Percentiles rank a stretch among this genome's conserved stretches.
These are phyloP conservation scores for Euproctis similis DNA, from an alignment of 2,888 invertebrate species.

Conservation along the genomic window DNA sequence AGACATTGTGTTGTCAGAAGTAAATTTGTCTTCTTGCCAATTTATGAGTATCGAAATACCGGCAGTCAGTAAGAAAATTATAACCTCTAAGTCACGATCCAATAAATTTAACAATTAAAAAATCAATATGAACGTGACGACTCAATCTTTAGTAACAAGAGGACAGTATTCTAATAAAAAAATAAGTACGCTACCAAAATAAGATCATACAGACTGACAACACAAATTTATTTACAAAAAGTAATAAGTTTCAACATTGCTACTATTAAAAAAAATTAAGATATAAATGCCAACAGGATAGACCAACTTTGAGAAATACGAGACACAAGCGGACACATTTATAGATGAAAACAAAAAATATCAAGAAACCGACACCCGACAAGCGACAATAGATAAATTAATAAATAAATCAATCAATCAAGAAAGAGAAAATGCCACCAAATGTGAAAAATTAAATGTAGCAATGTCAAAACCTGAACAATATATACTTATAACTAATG, in stretches of 20 bases:
- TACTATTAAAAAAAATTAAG: conserved; percentile 33
- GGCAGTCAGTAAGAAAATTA: no score
- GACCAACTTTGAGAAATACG: conserved; percentile 72
- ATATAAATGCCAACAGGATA: conserved; percentile 21
- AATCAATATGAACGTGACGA: no score
- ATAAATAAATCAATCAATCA: conserved; percentile 23
- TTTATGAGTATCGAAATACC: no score
- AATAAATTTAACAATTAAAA: no score
- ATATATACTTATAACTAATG: conserved; percentile 43
- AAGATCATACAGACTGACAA: conserved; percentile 43
- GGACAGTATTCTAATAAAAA: not conserved
- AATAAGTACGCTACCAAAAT: conserved; percentile 8
- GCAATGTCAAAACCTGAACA: conserved; percentile 68
- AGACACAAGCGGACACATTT: conserved; percentile 26
- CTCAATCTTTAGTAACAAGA: not conserved
- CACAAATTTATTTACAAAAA: conserved; percentile 47
- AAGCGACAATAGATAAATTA: conserved; percentile 30
- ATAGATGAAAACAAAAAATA: conserved; percentile 20
- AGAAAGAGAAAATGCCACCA: no score
- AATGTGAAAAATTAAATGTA: no score
- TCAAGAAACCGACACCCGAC: conserved; percentile 3
- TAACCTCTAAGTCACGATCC: no score
- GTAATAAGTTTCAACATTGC: conserved; percentile 66
- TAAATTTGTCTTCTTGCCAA: conserved; percentile 1
- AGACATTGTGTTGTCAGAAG: conserved; percentile 46